Base-by-base conservation (phyloP, 2,797 vertebrate species). In the Acomys russatus region DNA sequence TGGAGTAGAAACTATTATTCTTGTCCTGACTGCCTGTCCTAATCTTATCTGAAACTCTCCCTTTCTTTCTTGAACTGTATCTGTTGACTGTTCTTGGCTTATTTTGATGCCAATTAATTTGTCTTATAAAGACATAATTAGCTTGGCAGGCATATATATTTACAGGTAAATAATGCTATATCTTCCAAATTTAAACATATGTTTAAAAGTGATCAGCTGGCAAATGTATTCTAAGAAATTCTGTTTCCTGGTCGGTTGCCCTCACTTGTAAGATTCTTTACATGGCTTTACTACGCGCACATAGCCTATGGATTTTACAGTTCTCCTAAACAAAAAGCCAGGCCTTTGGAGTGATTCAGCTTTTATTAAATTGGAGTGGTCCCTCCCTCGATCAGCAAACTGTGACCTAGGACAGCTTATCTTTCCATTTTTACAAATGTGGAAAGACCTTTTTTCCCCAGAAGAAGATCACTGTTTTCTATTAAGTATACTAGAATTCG, bases 101-200 rank as follows among this genome's bases (percentile, higher is more conserved):
- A 73, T 88, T 97, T 79, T 66, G 33, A 78, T 84, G 74, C 4
- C 70, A 83, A 86, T n/a, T 73, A 66, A 78, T 56, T 88, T 74
- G 77, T 14, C 66, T 96, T 93, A 70, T 91, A 30, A 94, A 93
- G 64, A 56, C 59, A 92, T 66, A 86, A 66, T 90, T 83, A 88
- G 33, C 30, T 88, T 95, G 71, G 14, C 17, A 90, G 12, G 1
- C 30, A 30, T 74, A 56, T 68, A 63, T 70, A 78, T 44, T 88
- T 59, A 74, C 28, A 56, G 77, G 23, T 94, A 91, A 84, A 93
- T 93, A 87, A 78, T 77, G 71, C 28, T n/a, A 79, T 71, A 89
- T 14, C 64, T 94, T 88, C 51, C 74, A 94, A 86, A 77, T 11
- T 71, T 92, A 92, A 51, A 44, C 23, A 90, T 59, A 17, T 9